These are phyloP conservation scores for Archilochus colubris DNA, from an alignment of 2,113 vertebrate species.

Conservation along the genomic window DNA sequence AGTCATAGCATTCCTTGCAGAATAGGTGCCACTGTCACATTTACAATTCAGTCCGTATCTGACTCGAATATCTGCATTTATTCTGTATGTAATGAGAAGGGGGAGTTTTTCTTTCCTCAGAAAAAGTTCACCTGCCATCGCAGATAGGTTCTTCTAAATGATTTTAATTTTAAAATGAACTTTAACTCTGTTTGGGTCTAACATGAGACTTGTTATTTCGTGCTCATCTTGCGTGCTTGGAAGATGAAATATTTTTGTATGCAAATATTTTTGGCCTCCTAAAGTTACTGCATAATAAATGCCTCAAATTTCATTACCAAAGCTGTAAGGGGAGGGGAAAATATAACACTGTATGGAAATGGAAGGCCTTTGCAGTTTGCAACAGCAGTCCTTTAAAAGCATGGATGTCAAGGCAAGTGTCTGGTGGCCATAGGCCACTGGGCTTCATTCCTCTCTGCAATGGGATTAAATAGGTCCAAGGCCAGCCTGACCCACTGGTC, in stretches of 20 bases:
- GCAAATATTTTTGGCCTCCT: constrained; percentile 42
- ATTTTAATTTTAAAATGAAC: constrained; percentile 12
- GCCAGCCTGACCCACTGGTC: not conserved
- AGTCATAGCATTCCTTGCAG: constrained; percentile 1
- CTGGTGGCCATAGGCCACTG: not conserved
- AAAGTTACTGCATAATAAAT: not conserved
- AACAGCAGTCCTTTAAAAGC: not conserved
- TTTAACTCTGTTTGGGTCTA: not conserved
- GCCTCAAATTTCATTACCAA: constrained; percentile 1
- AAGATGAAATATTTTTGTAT: constrained; percentile 32
- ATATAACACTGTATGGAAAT: not conserved
- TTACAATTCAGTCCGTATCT: constrained; percentile 16
- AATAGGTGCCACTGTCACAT: not conserved
- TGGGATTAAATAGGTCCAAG: not conserved
- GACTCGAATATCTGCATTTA: not conserved
- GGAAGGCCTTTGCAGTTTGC: not conserved
- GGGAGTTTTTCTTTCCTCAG: not conserved
- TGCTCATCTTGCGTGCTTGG: not conserved
- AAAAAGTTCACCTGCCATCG: not conserved
- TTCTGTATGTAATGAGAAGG: not conserved
- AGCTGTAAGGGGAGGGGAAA: not conserved
- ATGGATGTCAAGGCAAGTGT: not conserved
- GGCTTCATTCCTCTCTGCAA: not conserved
- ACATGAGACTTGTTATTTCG: not conserved
- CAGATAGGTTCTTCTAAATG: not conserved